A percentile compares a stretch with the other conserved stretches of the same genome.
Evolutionary conservation across 2,113 vertebrate genomes (phyloP).

Genomic region (Chloebia gouldiae): DNA sequence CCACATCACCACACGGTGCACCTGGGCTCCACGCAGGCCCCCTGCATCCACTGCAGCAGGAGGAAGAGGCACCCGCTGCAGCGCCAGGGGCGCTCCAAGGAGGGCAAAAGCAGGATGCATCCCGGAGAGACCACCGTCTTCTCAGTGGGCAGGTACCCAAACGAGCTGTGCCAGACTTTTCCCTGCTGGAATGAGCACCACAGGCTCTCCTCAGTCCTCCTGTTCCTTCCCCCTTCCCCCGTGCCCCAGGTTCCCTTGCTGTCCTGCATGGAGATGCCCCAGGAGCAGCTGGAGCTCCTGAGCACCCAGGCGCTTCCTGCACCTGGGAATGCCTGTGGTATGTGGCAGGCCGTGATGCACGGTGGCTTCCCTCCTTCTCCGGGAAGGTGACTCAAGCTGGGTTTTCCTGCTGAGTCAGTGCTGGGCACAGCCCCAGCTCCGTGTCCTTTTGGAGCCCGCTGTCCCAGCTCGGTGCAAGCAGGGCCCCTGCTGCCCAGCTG

Average conservation of each 20-base stretch:
- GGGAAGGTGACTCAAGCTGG: neutral
- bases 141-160: constrained; percentile 89
- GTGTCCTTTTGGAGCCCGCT: neutral
- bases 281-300: neutral
- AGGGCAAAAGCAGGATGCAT: constrained; percentile 76
- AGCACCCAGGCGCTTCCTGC: neutral
- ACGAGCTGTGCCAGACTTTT: accelerated
- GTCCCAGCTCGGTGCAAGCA: accelerated
- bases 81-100: constrained; percentile 77
- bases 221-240: neutral
- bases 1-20: constrained; percentile 93
- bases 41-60: constrained; percentile 88
- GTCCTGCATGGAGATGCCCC: accelerated
- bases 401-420: constrained; percentile 7
- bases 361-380: neutral
- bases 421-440: neutral
- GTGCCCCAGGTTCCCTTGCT: neutral
- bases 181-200: neutral
- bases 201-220: neutral
- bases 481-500: neutral
- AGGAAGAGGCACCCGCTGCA: constrained; percentile 83
- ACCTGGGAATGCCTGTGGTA: neutral
- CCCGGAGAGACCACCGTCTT: constrained; percentile 90
- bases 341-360: neutral
- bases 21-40: constrained; percentile 81